Evolutionary conservation across 2,888 invertebrate species (phyloP).

Genomic region (Anticlea derivata): DNA sequence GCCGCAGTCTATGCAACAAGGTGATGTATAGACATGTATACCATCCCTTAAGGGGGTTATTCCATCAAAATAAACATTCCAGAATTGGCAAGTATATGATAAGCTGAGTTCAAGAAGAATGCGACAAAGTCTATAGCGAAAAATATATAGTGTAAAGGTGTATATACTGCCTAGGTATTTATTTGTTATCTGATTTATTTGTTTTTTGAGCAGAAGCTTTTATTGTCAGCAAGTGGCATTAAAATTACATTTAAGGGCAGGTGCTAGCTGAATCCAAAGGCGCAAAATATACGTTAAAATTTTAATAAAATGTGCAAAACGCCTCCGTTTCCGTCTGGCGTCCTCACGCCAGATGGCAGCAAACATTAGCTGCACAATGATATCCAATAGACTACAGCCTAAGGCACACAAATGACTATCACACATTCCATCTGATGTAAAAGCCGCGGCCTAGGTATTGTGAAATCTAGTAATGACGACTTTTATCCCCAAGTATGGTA

Average conservation of each 20-base stretch:
- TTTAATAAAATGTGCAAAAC: slow-evolving; percentile 15
- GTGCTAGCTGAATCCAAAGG: slow-evolving; percentile 13
- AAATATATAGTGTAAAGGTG: slow-evolving; percentile 4
- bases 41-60: no score
- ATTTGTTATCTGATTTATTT: slow-evolving; percentile 26
- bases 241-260: slow-evolving; percentile 8
- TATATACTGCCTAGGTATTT: no score
- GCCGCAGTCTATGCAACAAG: slow-evolving; percentile 15
- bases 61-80: slow-evolving; percentile 33
- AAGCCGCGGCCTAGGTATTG: no score
- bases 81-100: slow-evolving; percentile 25
- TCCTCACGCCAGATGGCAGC: slow-evolving; percentile 1
- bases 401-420: neutral
- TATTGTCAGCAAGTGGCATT: slow-evolving; percentile 7
- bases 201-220: slow-evolving; percentile 17
- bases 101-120: slow-evolving; percentile 21
- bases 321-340: no score
- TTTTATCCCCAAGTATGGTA: no score
- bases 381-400: neutral
- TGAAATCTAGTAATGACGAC: no score
- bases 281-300: slow-evolving; percentile 13
- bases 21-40: slow-evolving; percentile 26
- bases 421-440: neutral
- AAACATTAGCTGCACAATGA: slow-evolving; percentile 1
- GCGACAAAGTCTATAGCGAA: slow-evolving; percentile 28